These are phyloP conservation scores for Zaprionus africanus DNA, from an alignment of 1,140 invertebrate species.

Conservation along the genomic window DNA sequence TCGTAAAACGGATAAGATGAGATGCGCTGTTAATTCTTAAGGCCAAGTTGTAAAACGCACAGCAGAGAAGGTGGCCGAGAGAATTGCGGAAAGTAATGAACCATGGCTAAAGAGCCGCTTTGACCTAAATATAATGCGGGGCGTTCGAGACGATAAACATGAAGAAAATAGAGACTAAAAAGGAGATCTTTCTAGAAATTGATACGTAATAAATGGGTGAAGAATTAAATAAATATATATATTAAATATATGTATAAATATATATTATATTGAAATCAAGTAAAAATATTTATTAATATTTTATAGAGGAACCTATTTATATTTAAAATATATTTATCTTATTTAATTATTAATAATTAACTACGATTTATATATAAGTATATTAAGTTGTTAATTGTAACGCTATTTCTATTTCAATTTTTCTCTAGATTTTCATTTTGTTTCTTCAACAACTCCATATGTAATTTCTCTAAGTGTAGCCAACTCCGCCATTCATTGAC, in stretches of 20 bases:
- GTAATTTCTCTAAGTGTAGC: constrained; percentile 6
- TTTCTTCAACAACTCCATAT: not conserved
- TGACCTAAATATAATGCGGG: not conserved
- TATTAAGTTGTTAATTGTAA: no score
- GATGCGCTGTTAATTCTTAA: constrained; percentile 43
- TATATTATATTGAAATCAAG: not conserved
- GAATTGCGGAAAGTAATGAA: constrained; percentile 25
- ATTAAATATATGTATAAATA: not conserved
- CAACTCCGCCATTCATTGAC: constrained; percentile 6
- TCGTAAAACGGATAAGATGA: constrained; percentile 68
- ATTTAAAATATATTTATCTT: not conserved
- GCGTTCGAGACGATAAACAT: not conserved
- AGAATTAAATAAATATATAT: no score
- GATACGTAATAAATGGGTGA: no score
- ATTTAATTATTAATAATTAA: not conserved
- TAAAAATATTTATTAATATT: no score
- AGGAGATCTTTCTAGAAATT: no score
- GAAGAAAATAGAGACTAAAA: no score
- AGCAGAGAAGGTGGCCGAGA: not conserved
- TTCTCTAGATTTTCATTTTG: not conserved
- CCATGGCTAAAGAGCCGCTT: constrained; percentile 4
- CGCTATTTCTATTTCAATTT: not conserved
- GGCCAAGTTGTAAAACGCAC: constrained; percentile 27
- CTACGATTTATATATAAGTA: no score
- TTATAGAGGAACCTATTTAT: no score